Percentiles rank a stretch among this genome's conserved stretches.
phyloP scores from a whole-genome alignment of 2,888 invertebrate species.

The Amphipyra tragopoginis region DNA sequence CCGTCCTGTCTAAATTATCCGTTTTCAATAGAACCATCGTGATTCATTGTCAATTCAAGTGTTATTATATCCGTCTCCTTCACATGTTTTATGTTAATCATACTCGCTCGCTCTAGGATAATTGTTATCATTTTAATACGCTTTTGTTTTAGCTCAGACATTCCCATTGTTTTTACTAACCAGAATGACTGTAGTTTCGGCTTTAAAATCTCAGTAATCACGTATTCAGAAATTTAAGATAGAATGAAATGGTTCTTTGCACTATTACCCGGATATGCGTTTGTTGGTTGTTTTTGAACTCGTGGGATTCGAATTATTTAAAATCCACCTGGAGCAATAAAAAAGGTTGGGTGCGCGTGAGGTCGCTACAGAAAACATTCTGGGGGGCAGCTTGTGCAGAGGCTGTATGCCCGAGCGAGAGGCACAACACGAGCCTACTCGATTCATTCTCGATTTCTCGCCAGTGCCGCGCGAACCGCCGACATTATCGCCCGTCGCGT shows the following conservation, averaged over 20 bases:
- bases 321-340: conserved; percentile 68
- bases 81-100: conserved; percentile 63
- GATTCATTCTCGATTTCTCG: conserved; percentile 80
- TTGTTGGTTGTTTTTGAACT: conserved; percentile 34
- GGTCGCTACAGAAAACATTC: conserved; percentile 71
- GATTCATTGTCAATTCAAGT: conserved; percentile 82
- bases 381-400: conserved; percentile 65
- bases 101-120: conserved; percentile 61
- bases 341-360: conserved; percentile 72
- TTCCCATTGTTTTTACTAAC: conserved; percentile 45
- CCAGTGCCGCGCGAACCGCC: conserved; percentile 84
- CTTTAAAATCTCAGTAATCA: conserved; percentile 12
- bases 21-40: conserved; percentile 62
- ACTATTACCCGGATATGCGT: conserved; percentile 11
- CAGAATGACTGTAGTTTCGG: conserved; percentile 19
- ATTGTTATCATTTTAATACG: conserved; percentile 66
- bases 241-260: conserved; percentile 8
- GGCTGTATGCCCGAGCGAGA: conserved; percentile 77
- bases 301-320: conserved; percentile 58
- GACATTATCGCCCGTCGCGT: conserved; percentile 73
- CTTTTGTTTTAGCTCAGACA: conserved; percentile 53
- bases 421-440: conserved; percentile 72
- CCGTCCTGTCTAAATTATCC: conserved; percentile 53
- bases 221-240: conserved; percentile 4
- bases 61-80: conserved; percentile 66